phyloP scores from a whole-genome alignment of 2,113 vertebrate genomes.

The Scortum barcoo region DNA sequence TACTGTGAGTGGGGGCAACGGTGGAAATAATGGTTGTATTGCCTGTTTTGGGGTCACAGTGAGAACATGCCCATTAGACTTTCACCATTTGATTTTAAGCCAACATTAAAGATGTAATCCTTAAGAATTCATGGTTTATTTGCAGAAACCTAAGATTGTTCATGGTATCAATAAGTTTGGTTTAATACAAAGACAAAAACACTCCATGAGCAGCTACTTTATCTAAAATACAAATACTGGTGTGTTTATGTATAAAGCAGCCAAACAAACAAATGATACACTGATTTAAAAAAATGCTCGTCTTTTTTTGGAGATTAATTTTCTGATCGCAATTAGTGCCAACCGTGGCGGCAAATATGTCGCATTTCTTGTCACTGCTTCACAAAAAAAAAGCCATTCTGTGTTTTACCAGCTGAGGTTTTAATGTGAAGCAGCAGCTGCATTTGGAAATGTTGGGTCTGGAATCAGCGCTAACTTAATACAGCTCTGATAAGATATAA shows the following conservation, averaged over 20 bases:
- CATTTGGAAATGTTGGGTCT: neutral
- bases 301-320: neutral
- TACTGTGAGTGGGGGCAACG: neutral
- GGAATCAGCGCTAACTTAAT: neutral
- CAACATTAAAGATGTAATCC: slow-evolving; percentile 21
- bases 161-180: neutral
- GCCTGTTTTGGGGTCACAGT: slow-evolving; percentile 11
- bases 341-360: neutral
- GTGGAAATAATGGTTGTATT: slow-evolving; percentile 12
- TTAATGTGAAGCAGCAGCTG: neutral
- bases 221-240: neutral
- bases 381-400: neutral
- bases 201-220: neutral
- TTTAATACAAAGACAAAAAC: neutral
- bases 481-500: neutral
- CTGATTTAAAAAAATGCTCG: neutral
- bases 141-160: neutral
- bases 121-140: slow-evolving; percentile 11
- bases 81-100: neutral
- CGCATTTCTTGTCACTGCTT: neutral
- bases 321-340: neutral
- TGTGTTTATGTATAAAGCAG: neutral
- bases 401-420: neutral
- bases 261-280: neutral
- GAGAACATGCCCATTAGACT: slow-evolving; percentile 26